These are phyloP conservation scores for Ennomos quercinarius DNA, from an alignment of 2,888 invertebrate species.

Conservation along the genomic window DNA sequence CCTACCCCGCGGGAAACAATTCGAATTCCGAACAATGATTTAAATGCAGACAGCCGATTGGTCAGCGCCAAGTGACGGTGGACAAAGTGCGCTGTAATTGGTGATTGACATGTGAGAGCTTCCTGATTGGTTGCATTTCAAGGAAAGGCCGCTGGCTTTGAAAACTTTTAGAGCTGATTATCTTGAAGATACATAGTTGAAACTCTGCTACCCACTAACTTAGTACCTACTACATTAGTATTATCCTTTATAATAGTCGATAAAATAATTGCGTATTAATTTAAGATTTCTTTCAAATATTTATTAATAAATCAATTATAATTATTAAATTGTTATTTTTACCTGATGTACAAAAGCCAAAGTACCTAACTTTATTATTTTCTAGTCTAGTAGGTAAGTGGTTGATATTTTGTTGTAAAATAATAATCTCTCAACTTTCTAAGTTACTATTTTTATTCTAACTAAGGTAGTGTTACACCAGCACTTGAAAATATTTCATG, in stretches of 20 bases:
- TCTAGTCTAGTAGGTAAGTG: too few species aligned
- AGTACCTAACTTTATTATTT: too few species aligned
- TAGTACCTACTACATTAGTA: too few species aligned
- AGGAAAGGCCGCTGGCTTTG: constrained; percentile 47
- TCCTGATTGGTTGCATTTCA: constrained; percentile 69
- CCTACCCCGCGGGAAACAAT: constrained; percentile 46
- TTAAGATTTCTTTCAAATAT: too few species aligned
- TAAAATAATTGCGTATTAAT: too few species aligned
- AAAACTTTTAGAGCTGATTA: constrained; percentile 47
- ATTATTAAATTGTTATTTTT: too few species aligned
- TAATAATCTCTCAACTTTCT: too few species aligned
- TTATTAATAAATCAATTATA: too few species aligned
- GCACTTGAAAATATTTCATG: constrained; percentile 23
- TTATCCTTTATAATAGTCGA: too few species aligned
- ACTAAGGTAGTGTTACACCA: constrained; percentile 15
- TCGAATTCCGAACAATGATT: constrained; percentile 65
- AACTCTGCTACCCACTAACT: too few species aligned
- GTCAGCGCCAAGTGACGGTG: constrained; percentile 63
- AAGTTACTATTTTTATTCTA: neutral
- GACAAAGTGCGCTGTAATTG: constrained; percentile 81
- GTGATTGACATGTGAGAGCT: constrained; percentile 80
- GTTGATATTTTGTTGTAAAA: neutral
- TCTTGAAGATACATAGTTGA: too few species aligned
- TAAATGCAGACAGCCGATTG: constrained; percentile 72
- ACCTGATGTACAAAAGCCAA: too few species aligned